These are phyloP conservation scores for Oreochromis aureus DNA, from an alignment of 2,113 vertebrate species.

Conservation along the genomic window DNA sequence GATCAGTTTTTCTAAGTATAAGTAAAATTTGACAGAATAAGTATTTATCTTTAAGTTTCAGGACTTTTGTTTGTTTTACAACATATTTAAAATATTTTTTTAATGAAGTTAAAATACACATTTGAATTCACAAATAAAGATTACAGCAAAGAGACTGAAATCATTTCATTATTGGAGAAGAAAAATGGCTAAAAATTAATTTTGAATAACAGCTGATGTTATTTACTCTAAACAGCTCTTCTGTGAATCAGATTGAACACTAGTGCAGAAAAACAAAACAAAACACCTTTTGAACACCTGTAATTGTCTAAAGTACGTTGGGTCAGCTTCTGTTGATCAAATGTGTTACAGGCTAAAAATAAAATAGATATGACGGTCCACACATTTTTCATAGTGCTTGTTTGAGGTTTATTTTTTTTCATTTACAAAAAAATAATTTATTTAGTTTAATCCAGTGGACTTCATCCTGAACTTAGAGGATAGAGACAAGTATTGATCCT, in stretches of 20 bases:
- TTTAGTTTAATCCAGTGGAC: too few relatives aligned
- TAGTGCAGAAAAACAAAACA: background rate
- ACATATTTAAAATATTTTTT: background rate
- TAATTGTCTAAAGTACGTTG: background rate
- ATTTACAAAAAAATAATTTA: too few relatives aligned
- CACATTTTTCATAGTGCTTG: too few relatives aligned
- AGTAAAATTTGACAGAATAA: background rate
- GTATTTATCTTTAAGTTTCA: background rate
- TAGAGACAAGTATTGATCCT: too few relatives aligned
- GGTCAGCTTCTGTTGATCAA: background rate
- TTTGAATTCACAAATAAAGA: background rate
- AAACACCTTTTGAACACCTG: background rate
- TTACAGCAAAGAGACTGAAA: background rate
- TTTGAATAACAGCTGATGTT: background rate
- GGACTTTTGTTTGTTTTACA: too few relatives aligned
- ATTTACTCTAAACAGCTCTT: background rate
- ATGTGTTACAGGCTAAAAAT: background rate
- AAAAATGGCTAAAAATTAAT: background rate
- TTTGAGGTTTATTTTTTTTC: too few relatives aligned
- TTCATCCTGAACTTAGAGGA: too few relatives aligned
- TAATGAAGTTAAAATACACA: background rate
- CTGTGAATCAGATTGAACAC: background rate
- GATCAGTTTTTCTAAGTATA: background rate
- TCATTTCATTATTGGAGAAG: background rate
- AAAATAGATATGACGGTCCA: background rate